Base-by-base conservation (phyloP, 92 coral and sea anemone genomes). In the Paramuricea clavata region DNA sequence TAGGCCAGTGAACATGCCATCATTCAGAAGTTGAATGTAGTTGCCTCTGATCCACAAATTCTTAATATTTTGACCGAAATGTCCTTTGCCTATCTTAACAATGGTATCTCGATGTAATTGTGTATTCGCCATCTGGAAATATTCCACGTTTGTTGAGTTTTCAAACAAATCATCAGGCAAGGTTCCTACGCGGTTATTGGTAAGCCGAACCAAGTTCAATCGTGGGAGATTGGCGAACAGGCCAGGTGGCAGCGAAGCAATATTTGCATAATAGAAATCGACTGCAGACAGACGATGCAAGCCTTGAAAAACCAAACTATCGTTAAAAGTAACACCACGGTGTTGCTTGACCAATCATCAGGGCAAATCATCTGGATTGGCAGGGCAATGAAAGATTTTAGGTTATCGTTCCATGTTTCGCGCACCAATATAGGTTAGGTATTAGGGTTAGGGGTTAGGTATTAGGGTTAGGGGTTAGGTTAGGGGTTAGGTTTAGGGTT, bases 151-250 rank as follows among this genome's bases (percentile, higher is more conserved):
- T n/a, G n/a, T n/a, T n/a, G n/a, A n/a, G n/a, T n/a, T n/a, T n/a
- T n/a, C n/a, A n/a, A n/a, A n/a, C n/a, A n/a, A n/a, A n/a, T n/a
- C n/a, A n/a, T n/a, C n/a, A n/a, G n/a, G n/a, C n/a, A n/a, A n/a
- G n/a, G 82, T 77, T 26, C 0, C 11, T 9, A 77, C 30, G 0
- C 44, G 82, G 36, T 52, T 77, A 50, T 56, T 12, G 59, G 10
- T 52, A 0, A 77, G 26, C 12, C 1, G 12, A 31, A 77, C 69
- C 0, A 6, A 7, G 5, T 22, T 21, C 19, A 77, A 56, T 10
- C 16, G 25, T 11, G 44, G 19, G 52, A 77, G 69, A 47, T 54
- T 77, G 11, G 82, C 82, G 16, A 77, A 77, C 31, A 78, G 30
- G 13, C 83, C 81, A 25, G 36, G 69, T 12, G 83, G 83, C 12